Evolutionary conservation across 37 sponge, comb jelly and placozoan species (phyloP), one percentile per base, ranked within the genome.

Genomic region (Haliclona indistincta): DNA sequence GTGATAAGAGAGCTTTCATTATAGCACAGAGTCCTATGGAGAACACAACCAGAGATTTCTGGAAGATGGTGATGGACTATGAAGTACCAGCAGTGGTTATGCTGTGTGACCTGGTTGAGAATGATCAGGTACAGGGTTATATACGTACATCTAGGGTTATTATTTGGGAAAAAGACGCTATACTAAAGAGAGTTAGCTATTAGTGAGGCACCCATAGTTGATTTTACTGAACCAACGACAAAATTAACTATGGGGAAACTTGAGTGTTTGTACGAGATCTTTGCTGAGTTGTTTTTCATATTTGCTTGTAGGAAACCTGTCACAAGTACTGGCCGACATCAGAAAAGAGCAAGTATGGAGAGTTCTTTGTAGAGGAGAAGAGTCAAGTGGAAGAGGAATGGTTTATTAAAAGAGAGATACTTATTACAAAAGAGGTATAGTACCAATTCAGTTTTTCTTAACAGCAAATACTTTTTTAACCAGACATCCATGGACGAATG

Each of bases 1-100:
- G 77, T 68, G 53, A 64, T 45, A 76, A 69, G 47, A 80, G 55
- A 43, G 91, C 91, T 10, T 90, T 78, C 82, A 81, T 90, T 63
- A 77, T 80, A 51, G 78, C 91, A 3, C 86, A 90, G 70, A 42
- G 68, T 72, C 91, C 91, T 11, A 47, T 85, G 75, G 36, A 79
- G 25, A 51, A 43, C 70, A 85, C 86, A 26, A 28, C 56, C 36
- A 54, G 81, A 42, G 75, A 84, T 54, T 83, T 89, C 77, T 89
- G 80, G 90, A 78, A 76, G 62, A 64, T 80, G 73, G 58, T 90
- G 23, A 6, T 29, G 22, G 82, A 81, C 54, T 63, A 74, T 28
- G 71, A 76, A 62, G 35, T 60, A 40, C 56, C 63, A 2, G 73
- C 39, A 13, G 39, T 89, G 38, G 79, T 82, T 23, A 75, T 81